These are phyloP conservation scores for Orgyia antiqua DNA, from an alignment of 2,888 invertebrate genomes.

Conservation along the genomic window DNA sequence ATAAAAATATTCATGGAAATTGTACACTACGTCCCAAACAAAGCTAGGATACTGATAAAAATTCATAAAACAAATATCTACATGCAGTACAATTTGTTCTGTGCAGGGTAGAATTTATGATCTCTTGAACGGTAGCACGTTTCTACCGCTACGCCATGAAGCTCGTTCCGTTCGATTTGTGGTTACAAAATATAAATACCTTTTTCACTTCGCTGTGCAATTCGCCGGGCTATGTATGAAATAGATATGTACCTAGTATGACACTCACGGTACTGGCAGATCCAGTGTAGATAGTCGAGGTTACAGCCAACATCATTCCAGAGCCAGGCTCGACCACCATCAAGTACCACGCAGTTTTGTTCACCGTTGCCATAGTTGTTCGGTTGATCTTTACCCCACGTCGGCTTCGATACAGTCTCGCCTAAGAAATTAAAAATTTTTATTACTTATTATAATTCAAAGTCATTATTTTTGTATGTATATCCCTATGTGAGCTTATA, in stretches of 20 bases:
- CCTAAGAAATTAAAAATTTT: conserved; percentile 67
- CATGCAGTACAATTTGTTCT: too few relatives aligned
- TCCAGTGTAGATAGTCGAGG: conserved; percentile 94
- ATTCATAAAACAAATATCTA: too few relatives aligned
- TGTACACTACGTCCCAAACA: too few relatives aligned
- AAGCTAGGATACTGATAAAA: too few relatives aligned
- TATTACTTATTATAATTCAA: too few relatives aligned
- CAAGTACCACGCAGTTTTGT: conserved; percentile 95
- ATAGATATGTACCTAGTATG: conserved; percentile 71
- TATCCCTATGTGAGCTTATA: too few relatives aligned
- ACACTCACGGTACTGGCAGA: conserved; percentile 93
- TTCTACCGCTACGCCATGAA: too few relatives aligned
- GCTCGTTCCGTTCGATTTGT: too few relatives aligned
- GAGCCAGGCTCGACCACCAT: conserved; percentile 92
- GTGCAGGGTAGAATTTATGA: too few relatives aligned
- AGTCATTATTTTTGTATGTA: too few relatives aligned
- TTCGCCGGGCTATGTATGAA: conserved; percentile 45
- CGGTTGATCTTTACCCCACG: conserved; percentile 96
- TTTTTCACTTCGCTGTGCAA: conserved; percentile 18
- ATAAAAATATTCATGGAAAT: too few relatives aligned
- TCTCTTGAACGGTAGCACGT: too few relatives aligned
- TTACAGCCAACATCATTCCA: conserved; percentile 98
- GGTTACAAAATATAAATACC: conserved; percentile 12
- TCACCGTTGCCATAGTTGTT: conserved; percentile 95
- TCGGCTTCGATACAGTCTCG: conserved; percentile 85